Percentiles rank a stretch among this genome's conserved stretches.
Conservation (phyloP, 2,888 invertebrate species). For the Coelopa pilipes region DNA sequence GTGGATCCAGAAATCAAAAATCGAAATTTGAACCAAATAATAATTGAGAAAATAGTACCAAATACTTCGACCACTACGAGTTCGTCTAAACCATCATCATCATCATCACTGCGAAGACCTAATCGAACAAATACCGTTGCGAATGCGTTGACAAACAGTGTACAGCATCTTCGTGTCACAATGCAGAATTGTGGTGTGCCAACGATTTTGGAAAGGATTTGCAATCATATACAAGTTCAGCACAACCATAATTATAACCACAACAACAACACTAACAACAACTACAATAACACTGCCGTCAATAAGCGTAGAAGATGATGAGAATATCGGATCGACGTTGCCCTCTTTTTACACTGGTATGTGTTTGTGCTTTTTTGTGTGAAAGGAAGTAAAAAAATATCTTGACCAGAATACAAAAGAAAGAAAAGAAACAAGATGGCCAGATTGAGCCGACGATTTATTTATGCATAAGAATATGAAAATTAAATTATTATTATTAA, state of each 20-base stretch:
- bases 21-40: slow-evolving; percentile 21
- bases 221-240: slow-evolving; percentile 25
- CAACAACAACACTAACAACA: slow-evolving; percentile 37
- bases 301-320: slow-evolving; percentile 30
- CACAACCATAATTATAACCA: slow-evolving; percentile 33
- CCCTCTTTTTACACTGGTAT: too few species aligned
- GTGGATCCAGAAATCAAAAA: slow-evolving; percentile 12
- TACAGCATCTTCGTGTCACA: slow-evolving; percentile 18
- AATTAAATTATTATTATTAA: slow-evolving; percentile 33
- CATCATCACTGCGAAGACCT: slow-evolving; percentile 23
- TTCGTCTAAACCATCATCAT: not conserved
- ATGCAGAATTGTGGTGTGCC: slow-evolving; percentile 27
- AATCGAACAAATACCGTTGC: slow-evolving; percentile 5
- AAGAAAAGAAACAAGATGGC: slow-evolving; percentile 29
- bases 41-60: slow-evolving; percentile 6
- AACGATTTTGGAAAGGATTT: slow-evolving; percentile 28
- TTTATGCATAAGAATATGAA: slow-evolving; percentile 20
- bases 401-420: slow-evolving; percentile 36
- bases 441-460: slow-evolving; percentile 1
- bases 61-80: too few species aligned
- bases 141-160: slow-evolving; percentile 1
- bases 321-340: not conserved
- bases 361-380: slow-evolving; percentile 1
- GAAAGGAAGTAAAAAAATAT: slow-evolving; percentile 23
- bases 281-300: slow-evolving; percentile 28